Conservation (phyloP, 2,113 vertebrate species). For the Burhinus oedicnemus region DNA sequence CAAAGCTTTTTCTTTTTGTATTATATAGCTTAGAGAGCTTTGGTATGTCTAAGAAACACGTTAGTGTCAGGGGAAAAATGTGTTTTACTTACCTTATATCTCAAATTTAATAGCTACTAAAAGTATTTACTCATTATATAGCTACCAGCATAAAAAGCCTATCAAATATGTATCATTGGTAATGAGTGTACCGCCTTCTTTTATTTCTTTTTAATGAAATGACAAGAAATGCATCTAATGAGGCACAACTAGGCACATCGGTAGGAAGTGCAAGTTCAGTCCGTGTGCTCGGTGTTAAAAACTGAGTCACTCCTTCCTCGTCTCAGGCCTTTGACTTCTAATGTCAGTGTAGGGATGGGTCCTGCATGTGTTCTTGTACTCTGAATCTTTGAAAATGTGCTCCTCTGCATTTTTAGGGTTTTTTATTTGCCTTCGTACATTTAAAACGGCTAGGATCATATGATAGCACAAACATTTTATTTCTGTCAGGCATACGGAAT, state of each 20-base stretch:
- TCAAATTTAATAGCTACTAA: conserved; percentile 52
- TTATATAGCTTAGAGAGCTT: conserved; percentile 25
- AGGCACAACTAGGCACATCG: background rate
- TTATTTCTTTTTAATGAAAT: background rate
- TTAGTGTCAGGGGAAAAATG: conserved; percentile 1
- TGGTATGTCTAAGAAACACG: conserved; percentile 14
- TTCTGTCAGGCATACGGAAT: background rate
- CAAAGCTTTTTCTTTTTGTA: conserved; percentile 34
- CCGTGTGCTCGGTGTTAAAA: background rate
- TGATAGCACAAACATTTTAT: background rate
- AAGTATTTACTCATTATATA: conserved; percentile 41
- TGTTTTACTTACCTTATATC: conserved; percentile 31
- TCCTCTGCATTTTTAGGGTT: background rate
- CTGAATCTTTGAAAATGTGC: background rate
- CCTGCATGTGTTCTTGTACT: background rate
- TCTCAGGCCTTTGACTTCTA: background rate
- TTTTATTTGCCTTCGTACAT: background rate
- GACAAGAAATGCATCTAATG: conserved; percentile 38
- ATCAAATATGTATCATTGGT: background rate
- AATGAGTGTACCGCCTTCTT: conserved; percentile 24
- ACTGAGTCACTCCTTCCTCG: background rate
- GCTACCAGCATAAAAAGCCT: background rate
- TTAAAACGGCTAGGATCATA: background rate
- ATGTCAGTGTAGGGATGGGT: background rate
- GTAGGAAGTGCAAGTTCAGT: background rate